A percentile compares a stretch with the other conserved stretches of the same genome.
These are phyloP conservation scores for Sardina pilchardus DNA, from an alignment of 2,113 vertebrate species.

Conservation along the genomic window DNA sequence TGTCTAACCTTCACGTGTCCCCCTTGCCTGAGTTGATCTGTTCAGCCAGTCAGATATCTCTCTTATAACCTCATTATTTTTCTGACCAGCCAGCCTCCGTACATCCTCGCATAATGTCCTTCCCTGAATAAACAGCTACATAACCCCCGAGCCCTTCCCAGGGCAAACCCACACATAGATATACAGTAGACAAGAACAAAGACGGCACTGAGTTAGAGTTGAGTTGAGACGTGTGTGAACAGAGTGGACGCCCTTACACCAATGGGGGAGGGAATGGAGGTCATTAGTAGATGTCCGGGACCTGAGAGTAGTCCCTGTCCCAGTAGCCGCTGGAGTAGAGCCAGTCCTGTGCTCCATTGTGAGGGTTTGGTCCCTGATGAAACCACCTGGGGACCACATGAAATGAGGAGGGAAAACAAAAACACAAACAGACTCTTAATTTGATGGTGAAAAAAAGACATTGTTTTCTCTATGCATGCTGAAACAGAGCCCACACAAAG, in stretches of 20 bases:
- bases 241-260: background rate
- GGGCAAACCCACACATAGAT: background rate
- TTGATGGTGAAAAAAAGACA: background rate
- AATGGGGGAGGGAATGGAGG: background rate
- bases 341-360: constrained; percentile 93
- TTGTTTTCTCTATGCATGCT: background rate
- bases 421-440: constrained; percentile 1
- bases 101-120: background rate
- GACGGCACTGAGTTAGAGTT: background rate
- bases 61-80: background rate
- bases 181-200: background rate
- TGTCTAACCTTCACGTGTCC: background rate
- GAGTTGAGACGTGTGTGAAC: background rate
- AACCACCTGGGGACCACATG: constrained; percentile 84
- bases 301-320: constrained; percentile 88
- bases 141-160: background rate
- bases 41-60: background rate
- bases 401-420: constrained; percentile 1
- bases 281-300: constrained; percentile 93
- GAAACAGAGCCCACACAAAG: background rate
- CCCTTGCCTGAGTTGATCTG: background rate
- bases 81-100: no score
- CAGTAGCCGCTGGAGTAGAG: constrained; percentile 93
- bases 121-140: background rate
- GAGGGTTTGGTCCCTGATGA: constrained; percentile 88